phyloP scores from a whole-genome alignment of 92 coral and sea anemone genomes.

The Porites evermanni region DNA sequence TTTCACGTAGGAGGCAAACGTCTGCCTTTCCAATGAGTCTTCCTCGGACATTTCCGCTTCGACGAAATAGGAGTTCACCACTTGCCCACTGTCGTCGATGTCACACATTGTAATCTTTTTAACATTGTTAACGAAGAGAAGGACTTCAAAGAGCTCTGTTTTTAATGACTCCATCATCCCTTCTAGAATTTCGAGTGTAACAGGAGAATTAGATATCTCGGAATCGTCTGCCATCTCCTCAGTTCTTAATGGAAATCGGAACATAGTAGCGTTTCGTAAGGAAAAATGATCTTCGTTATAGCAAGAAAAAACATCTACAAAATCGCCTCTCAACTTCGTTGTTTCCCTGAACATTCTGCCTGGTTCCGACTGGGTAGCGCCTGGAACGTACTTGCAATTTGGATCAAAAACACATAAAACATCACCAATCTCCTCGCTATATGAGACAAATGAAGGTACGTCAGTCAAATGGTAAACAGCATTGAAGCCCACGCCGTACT shows the following conservation, averaged over 20 bases:
- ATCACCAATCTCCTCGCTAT: constrained; percentile 80
- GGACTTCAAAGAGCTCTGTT: constrained; percentile 66
- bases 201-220: constrained; percentile 33
- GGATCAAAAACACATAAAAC: constrained; percentile 91
- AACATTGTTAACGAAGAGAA: constrained; percentile 81
- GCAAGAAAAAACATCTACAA: constrained; percentile 76
- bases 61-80: constrained; percentile 53
- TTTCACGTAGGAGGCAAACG: constrained; percentile 51
- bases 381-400: constrained; percentile 72
- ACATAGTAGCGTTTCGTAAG: constrained; percentile 70
- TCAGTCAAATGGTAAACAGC: constrained; percentile 94
- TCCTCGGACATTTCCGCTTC: constrained; percentile 50
- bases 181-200: constrained; percentile 40
- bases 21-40: constrained; percentile 65
- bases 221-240: constrained; percentile 58
- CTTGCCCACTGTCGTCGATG: constrained; percentile 48
- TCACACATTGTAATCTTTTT: constrained; percentile 77
- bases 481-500: constrained; percentile 94
- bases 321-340: constrained; percentile 31
- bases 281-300: constrained; percentile 70
- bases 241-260: constrained; percentile 80
- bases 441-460: constrained; percentile 81
- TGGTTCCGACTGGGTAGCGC: constrained; percentile 66
- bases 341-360: constrained; percentile 65
- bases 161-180: constrained; percentile 62